phyloP scores from a whole-genome alignment of 2,888 invertebrate species.

The Rhogogaster chlorosoma region DNA sequence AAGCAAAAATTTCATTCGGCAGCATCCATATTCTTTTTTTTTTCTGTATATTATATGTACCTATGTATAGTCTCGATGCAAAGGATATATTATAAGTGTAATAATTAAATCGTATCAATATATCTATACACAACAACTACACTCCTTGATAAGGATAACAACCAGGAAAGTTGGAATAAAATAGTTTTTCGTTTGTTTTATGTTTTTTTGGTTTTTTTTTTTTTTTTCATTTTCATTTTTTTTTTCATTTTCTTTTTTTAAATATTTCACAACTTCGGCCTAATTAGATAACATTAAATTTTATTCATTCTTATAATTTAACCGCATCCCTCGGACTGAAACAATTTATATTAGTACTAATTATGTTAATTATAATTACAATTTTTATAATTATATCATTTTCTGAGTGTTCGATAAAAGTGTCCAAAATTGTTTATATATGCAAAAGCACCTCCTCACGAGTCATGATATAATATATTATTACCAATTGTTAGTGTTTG shows the following conservation, averaged over 20 bases:
- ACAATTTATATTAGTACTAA: not conserved
- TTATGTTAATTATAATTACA: not conserved
- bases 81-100: not conserved
- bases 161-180: slow-evolving; percentile 39
- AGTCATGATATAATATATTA: slow-evolving; percentile 7
- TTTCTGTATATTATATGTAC: not conserved
- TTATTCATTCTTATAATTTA: slow-evolving; percentile 25
- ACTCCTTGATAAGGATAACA: slow-evolving; percentile 50
- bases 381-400: not conserved
- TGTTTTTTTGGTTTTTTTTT: not conserved
- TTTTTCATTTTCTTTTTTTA: too few species aligned
- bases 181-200: not conserved
- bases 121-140: slow-evolving; percentile 48
- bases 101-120: slow-evolving; percentile 42
- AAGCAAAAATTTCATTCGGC: not conserved
- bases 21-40: not conserved
- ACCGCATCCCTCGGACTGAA: not conserved
- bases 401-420: slow-evolving; percentile 32
- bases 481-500: slow-evolving; percentile 38
- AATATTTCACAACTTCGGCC: slow-evolving; percentile 1
- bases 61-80: not conserved
- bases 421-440: slow-evolving; percentile 20
- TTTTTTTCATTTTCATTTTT: not conserved
- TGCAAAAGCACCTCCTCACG: slow-evolving; percentile 35
- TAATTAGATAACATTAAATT: slow-evolving; percentile 40